Conservation (phyloP, 1,140 invertebrate genomes). For the Nixonia krombeini region DNA sequence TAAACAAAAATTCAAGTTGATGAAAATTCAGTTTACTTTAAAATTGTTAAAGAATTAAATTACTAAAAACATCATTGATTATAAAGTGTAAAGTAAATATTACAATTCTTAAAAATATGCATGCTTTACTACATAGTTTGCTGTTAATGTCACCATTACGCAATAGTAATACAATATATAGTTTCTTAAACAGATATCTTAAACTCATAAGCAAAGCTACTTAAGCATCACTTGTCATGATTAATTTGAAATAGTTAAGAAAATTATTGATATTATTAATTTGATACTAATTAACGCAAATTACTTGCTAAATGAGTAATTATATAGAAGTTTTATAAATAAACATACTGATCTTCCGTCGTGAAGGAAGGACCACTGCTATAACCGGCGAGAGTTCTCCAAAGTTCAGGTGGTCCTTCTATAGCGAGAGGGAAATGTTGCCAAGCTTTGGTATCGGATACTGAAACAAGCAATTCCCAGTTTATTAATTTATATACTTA, state of each 20-base stretch:
- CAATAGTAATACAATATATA: too few species aligned
- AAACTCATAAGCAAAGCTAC: too few species aligned
- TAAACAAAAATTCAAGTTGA: too few species aligned
- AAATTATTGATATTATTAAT: neutral
- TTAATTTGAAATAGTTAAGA: neutral
- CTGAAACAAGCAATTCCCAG: constrained; percentile 11
- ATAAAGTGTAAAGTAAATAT: too few species aligned
- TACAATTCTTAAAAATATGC: too few species aligned
- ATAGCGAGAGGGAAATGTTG: constrained; percentile 61
- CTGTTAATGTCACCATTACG: too few species aligned
- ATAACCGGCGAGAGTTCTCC: constrained; percentile 59
- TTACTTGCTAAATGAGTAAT: neutral
- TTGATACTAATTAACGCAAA: neutral
- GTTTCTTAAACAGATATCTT: too few species aligned
- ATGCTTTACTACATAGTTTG: too few species aligned
- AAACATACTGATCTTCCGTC: constrained; percentile 51
- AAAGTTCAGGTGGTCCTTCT: constrained; percentile 60
- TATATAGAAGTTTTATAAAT: neutral
- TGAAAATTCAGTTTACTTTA: too few species aligned
- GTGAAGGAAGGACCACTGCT: constrained; percentile 41
- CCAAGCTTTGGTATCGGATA: constrained; percentile 44
- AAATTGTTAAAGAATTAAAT: too few species aligned
- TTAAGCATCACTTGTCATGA: too few species aligned
- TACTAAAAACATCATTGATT: too few species aligned
- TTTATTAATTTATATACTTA: neutral